Evolutionary conservation across 2,888 invertebrate genomes (phyloP), one percentile per base, ranked within the genome.

Genomic region (Noctua pronuba): DNA sequence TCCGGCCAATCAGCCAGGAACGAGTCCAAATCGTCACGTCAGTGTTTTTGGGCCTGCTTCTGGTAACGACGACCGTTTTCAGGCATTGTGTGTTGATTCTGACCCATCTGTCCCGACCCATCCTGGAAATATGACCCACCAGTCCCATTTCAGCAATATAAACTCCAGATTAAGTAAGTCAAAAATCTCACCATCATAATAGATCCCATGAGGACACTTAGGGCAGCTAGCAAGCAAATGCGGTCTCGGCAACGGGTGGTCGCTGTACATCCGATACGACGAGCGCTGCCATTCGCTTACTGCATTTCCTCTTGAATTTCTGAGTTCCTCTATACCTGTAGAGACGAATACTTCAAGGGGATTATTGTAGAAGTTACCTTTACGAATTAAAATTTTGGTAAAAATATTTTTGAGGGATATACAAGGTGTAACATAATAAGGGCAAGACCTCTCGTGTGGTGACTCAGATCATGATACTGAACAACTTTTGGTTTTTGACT

Each of bases 171-270:
- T 62, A 60, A 62, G 10, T 62, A 35, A 35, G 35, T 35, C 21
- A 21, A 62, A 21, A 65, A 58, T 65, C 87, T 93, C 83, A 96
- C 96, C 95, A 80, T 95, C 95, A 83, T 95, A 95, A 77, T 91
- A 92, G 3, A 92, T 92, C 67, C 92, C 86, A 73, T 94, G 93
- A 2, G 95, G 93, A 85, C 96, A 96, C 75, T 93, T 91, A 35
- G 95, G 95, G 89, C 96, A 96, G 93, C 95, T 96, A 96, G 94
- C 96, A 96, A 93, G 95, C 95, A 86, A 96, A 96, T 89, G 94
- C 94, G 89, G 96, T 96, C 93, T 96, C 96, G 75, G 95, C 96
- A 86, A 94, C 85, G 83, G 93, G 90, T 41, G 91, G 90, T 79
- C 92, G 90, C 44, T 89, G 79, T 79, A 92, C 73, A 82, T 93